Evolutionary conservation across 2,888 invertebrate genomes (phyloP).

Genomic region (Athalia circularis): DNA sequence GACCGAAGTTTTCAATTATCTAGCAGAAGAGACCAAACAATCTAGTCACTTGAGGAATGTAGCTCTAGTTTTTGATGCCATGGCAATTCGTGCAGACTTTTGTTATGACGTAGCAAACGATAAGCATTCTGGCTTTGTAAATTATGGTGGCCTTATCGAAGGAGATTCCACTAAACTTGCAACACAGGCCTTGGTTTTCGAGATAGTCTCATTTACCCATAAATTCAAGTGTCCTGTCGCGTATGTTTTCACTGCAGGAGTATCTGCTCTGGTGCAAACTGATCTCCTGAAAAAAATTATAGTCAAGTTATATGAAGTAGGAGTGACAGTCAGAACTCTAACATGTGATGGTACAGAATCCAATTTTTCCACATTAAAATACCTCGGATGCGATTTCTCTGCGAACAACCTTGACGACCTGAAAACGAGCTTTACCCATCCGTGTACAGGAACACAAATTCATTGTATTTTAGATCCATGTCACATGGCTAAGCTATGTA

Average conservation of each 20-base stretch:
- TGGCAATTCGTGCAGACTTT: constrained; percentile 38
- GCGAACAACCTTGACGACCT: constrained; percentile 9
- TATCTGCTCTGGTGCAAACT: constrained; percentile 30
- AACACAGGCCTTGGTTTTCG: constrained; percentile 29
- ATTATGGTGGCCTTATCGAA: constrained; percentile 37
- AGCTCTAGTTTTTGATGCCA: constrained; percentile 43
- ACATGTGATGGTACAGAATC: constrained; percentile 41
- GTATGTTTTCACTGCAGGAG: too few relatives aligned
- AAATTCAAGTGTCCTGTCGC: too few relatives aligned
- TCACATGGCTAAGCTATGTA: constrained; percentile 39
- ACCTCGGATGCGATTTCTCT: constrained; percentile 33
- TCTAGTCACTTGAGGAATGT: constrained; percentile 25
- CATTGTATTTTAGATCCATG: constrained; percentile 39
- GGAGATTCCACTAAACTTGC: constrained; percentile 29
- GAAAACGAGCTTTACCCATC: constrained; percentile 40
- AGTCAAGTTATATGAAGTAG: constrained; percentile 24
- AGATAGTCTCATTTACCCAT: constrained; percentile 38
- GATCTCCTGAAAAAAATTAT: constrained; percentile 30
- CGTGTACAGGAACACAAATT: constrained; percentile 20
- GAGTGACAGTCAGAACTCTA: constrained; percentile 40
- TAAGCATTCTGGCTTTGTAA: constrained; percentile 25
- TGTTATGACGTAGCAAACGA: constrained; percentile 38
- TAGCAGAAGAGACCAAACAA: constrained; percentile 23
- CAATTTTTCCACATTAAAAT: constrained; percentile 35
- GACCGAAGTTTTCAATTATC: constrained; percentile 30